phyloP scores from a whole-genome alignment of 1,140 invertebrate genomes.

The Ladona fulva region DNA sequence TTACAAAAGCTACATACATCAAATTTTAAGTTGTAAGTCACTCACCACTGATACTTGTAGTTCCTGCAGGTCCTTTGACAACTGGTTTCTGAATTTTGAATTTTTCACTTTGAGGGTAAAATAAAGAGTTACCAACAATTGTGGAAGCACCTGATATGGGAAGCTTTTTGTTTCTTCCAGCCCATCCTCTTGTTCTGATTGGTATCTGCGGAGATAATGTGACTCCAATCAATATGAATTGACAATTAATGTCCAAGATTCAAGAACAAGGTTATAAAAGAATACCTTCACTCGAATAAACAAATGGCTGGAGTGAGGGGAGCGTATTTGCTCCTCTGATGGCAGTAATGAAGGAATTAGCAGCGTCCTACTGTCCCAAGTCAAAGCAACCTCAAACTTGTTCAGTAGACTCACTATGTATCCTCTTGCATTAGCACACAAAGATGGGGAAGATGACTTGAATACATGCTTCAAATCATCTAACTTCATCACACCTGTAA shows the following conservation, averaged over 20 bases:
- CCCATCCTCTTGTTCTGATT: slow-evolving; percentile 60
- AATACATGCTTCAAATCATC: slow-evolving; percentile 91
- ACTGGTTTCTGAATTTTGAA: slow-evolving; percentile 20
- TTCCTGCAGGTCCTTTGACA: not conserved
- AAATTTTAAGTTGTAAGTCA: too few relatives aligned
- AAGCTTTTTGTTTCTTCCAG: slow-evolving; percentile 50
- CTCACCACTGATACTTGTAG: not conserved
- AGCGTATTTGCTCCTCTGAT: slow-evolving; percentile 57
- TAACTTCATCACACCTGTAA: slow-evolving; percentile 77
- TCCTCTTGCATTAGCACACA: slow-evolving; percentile 51
- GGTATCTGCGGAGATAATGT: slow-evolving; percentile 43
- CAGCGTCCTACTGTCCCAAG: slow-evolving; percentile 88
- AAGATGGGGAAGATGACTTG: slow-evolving; percentile 55
- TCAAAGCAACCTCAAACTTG: slow-evolving; percentile 95
- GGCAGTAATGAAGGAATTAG: slow-evolving; percentile 89
- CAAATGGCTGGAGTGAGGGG: slow-evolving; percentile 37
- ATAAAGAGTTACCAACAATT: slow-evolving; percentile 30
- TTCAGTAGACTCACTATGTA: slow-evolving; percentile 85
- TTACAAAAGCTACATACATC: too few relatives aligned
- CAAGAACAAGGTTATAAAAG: not conserved
- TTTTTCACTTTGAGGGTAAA: slow-evolving; percentile 23
- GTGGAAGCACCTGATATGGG: slow-evolving; percentile 34
- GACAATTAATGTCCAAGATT: not conserved
- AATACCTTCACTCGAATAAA: slow-evolving; percentile 29
- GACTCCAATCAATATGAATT: not conserved